Evolutionary conservation across 2,888 invertebrate genomes (phyloP).

Genomic region (Entomobrya proxima): DNA sequence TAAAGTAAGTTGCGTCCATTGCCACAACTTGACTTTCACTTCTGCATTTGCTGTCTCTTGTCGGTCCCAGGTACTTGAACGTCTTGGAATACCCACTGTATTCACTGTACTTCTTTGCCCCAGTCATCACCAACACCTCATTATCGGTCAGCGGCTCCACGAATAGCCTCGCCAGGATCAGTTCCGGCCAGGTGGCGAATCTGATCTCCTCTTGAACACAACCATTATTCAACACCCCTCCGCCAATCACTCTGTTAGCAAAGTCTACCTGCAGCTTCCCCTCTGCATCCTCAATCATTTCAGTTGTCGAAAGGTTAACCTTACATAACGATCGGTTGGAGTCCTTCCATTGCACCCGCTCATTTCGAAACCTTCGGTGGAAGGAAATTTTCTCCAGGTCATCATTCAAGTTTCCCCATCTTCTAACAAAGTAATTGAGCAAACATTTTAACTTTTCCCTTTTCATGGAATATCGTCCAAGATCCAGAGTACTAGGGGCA

Average conservation of each 20-base stretch:
- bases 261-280: conserved; percentile 90
- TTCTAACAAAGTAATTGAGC: neutral
- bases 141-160: conserved; percentile 87
- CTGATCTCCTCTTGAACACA: conserved; percentile 98
- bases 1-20: too few species aligned
- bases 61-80: conserved; percentile 78
- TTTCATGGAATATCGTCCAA: neutral
- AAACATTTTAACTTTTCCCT: neutral
- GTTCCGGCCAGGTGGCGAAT: conserved; percentile 95
- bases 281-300: neutral
- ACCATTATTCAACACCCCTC: conserved; percentile 93
- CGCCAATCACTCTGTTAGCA: conserved; percentile 85
- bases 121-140: conserved; percentile 87
- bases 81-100: conserved; percentile 78
- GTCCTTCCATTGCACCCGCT: neutral
- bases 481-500: too few species aligned
- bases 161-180: conserved; percentile 90
- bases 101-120: conserved; percentile 78
- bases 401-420: too few species aligned
- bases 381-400: too few species aligned
- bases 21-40: too few species aligned
- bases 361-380: neutral
- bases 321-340: neutral
- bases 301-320: conserved; percentile 77
- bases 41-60: too few species aligned